Conservation (phyloP, 2,797 vertebrate species). For the Meriones psammophilus region DNA sequence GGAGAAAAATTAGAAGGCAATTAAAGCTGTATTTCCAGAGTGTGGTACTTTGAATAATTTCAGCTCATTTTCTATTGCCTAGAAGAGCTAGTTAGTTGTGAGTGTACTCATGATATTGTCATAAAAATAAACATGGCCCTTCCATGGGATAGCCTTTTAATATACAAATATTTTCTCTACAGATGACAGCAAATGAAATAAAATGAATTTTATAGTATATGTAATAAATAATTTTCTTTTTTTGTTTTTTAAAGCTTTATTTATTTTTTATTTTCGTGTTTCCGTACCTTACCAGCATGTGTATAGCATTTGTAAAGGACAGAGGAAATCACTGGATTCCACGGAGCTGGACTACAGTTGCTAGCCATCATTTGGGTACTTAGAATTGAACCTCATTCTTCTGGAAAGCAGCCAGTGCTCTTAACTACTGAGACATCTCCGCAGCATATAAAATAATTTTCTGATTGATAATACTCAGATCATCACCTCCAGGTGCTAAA, state of each 20-base stretch:
- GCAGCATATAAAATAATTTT: not conserved
- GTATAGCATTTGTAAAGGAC: not conserved
- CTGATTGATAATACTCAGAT: not conserved
- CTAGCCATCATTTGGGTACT: not conserved
- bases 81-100: conserved; percentile 45
- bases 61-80: conserved; percentile 19
- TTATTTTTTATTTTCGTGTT: not conserved
- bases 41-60: not conserved
- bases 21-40: conserved; percentile 21
- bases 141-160: not conserved
- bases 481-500: not conserved
- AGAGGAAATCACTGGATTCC: not conserved
- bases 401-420: not conserved
- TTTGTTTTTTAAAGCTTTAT: too few species aligned
- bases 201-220: conserved; percentile 10
- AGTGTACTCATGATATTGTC: conserved; percentile 14
- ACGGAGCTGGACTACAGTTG: not conserved
- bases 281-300: not conserved
- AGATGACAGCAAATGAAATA: conserved; percentile 30
- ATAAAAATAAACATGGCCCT: conserved; percentile 19
- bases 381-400: not conserved
- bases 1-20: conserved; percentile 21
- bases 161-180: not conserved
- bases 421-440: not conserved
- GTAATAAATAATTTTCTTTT: not conserved